Evolutionary conservation across 2,113 vertebrate genomes (phyloP).

Genomic region (Chunga burmeisteri): DNA sequence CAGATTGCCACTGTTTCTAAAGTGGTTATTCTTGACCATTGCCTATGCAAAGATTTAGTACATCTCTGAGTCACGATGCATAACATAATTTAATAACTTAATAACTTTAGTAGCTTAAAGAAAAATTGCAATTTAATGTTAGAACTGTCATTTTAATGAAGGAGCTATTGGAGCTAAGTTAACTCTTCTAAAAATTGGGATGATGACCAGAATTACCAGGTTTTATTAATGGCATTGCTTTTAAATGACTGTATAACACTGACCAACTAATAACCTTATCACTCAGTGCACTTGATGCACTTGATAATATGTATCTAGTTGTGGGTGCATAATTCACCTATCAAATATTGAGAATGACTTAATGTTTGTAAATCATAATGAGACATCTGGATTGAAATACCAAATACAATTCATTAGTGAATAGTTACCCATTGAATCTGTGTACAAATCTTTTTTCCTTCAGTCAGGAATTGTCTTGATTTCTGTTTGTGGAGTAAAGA

Average conservation of each 20-base stretch:
- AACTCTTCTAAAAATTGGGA: neutral
- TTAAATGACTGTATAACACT: neutral
- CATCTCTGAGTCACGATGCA: neutral
- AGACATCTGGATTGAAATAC: neutral
- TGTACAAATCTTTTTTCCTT: neutral
- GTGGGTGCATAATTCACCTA: neutral
- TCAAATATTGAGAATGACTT: neutral
- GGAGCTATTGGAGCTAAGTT: neutral
- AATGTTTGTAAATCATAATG: neutral
- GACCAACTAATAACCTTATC: neutral
- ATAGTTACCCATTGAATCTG: neutral
- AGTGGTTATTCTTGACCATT: neutral
- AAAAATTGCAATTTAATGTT: neutral
- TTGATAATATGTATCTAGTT: neutral
- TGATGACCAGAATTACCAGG: neutral
- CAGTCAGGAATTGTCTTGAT: neutral
- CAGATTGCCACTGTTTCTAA: neutral
- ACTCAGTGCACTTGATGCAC: neutral
- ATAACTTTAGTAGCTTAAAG: neutral
- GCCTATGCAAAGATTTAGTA: neutral
- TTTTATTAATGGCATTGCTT: neutral
- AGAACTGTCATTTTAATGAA: neutral
- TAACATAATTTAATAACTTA: too few species aligned
- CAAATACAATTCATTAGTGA: neutral
- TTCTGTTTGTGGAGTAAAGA: neutral